phyloP scores from a whole-genome alignment of 2,797 vertebrate species.

The Nasua narica region DNA sequence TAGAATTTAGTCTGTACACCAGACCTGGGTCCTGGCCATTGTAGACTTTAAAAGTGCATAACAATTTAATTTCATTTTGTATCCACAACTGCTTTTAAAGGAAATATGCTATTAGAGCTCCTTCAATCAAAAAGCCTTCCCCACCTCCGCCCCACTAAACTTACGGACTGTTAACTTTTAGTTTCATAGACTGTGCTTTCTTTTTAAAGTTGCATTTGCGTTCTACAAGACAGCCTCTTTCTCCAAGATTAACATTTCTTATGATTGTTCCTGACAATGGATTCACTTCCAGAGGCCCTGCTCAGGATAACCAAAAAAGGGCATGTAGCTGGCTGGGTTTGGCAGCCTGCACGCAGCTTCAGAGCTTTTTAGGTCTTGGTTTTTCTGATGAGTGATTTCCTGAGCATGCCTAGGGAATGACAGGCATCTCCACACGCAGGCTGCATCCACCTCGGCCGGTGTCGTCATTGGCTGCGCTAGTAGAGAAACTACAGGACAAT shows the following conservation, averaged over 20 bases:
- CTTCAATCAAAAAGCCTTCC: not conserved
- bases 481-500: conserved; percentile 86
- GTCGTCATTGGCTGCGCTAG: conserved; percentile 83
- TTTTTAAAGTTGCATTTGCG: conserved; percentile 73
- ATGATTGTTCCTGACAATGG: conserved; percentile 91
- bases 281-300: conserved; percentile 91
- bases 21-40: conserved; percentile 51
- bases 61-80: conserved; percentile 65
- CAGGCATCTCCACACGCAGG: conserved; percentile 86
- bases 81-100: conserved; percentile 74
- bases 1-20: conserved; percentile 32
- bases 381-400: conserved; percentile 87
- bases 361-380: conserved; percentile 86
- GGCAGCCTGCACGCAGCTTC: conserved; percentile 86
- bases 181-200: conserved; percentile 69
- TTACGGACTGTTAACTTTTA: conserved; percentile 56
- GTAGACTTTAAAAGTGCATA: conserved; percentile 68
- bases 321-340: conserved; percentile 86
- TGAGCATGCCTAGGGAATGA: conserved; percentile 89
- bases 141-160: conserved; percentile 61
- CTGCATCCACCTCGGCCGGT: conserved; percentile 83
- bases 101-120: conserved; percentile 37
- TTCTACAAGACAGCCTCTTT: conserved; percentile 82
- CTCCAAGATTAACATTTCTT: conserved; percentile 90
- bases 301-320: conserved; percentile 93